Base-by-base conservation (phyloP, 2,113 vertebrate species). In the Tragelaphus strepsiceros region DNA sequence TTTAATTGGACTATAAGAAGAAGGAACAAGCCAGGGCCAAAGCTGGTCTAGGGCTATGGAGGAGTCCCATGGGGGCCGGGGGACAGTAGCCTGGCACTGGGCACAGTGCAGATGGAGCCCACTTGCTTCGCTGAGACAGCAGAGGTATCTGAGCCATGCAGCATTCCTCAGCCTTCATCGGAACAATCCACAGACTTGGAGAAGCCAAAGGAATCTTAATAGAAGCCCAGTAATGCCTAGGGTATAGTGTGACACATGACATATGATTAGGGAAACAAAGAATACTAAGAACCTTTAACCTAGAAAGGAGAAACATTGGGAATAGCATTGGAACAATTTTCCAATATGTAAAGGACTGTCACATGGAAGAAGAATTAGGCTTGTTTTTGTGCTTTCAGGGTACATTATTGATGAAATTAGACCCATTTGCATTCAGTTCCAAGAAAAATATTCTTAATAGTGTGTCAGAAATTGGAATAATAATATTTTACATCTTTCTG, bases 301-400 rank as follows among this genome's bases (percentile, higher is more conserved):
- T 86, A 56, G 61, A 67, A 67, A 39, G 22, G 16, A 56, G 56
- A 62, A 81, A 10, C 3, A 59, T 51, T 51, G 17, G 74, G 43
- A 71, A 62, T 46, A 24, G 17, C 8, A 19, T 24, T 64, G 94
- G 85, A 12, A 32, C 3, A 32, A 17, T 39, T 35, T 64, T 3
- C 5, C 9, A 19, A 2, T 49, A 71, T 35, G 80, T 35, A 56
- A 91, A 64, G 35, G 49, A 61, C 19, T 59, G 30, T 67, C 22
- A 11, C 6, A 10, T 24, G 21, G 32, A 88, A 56, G 71, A 89
- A 56, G 62, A 91, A 80, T 62, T 58, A 53, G 35, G 17, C 46
- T 81, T 54, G n/a, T 58, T 84, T 94, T 32, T 87, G 11, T 51
- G 78, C 51, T 92, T 92, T 90, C 21, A 78, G n/a, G n/a, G 46